Evolutionary conservation across 2,113 vertebrate species (phyloP).

Genomic region (Solenodon paradoxus): DNA sequence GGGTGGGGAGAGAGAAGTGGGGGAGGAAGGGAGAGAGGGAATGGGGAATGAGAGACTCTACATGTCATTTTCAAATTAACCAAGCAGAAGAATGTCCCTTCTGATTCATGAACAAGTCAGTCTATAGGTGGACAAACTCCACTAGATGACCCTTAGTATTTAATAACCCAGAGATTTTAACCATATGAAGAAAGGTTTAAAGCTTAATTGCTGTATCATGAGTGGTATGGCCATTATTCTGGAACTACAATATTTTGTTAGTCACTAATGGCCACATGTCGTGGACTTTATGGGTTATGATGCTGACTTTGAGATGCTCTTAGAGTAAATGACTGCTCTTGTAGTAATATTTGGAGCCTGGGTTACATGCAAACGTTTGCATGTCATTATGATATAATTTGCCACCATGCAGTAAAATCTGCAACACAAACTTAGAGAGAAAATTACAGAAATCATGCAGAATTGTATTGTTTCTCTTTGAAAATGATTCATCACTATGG

Average conservation of each 20-base stretch:
- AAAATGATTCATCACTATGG: not conserved
- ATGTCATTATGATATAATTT: not conserved
- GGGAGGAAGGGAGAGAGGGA: not conserved
- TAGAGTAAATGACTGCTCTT: not conserved
- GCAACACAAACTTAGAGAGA: constrained; percentile 21
- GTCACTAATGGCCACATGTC: not conserved
- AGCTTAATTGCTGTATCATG: not conserved
- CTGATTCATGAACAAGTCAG: not conserved
- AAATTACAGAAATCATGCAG: not conserved
- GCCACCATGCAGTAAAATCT: not conserved
- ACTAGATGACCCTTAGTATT: not conserved
- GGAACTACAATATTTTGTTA: not conserved
- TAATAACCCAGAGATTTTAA: constrained; percentile 23
- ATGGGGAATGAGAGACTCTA: not conserved
- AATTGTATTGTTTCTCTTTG: constrained; percentile 9
- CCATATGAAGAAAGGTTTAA: not conserved
- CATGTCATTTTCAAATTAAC: not conserved
- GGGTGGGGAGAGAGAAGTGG: not conserved
- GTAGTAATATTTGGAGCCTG: not conserved
- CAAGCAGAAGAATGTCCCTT: not conserved
- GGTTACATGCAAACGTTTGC: not conserved
- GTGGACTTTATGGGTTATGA: not conserved
- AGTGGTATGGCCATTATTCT: not conserved
- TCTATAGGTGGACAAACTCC: not conserved
- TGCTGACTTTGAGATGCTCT: not conserved